phyloP scores from a whole-genome alignment of 2,888 invertebrate species.

The Coenonympha glycerion region DNA sequence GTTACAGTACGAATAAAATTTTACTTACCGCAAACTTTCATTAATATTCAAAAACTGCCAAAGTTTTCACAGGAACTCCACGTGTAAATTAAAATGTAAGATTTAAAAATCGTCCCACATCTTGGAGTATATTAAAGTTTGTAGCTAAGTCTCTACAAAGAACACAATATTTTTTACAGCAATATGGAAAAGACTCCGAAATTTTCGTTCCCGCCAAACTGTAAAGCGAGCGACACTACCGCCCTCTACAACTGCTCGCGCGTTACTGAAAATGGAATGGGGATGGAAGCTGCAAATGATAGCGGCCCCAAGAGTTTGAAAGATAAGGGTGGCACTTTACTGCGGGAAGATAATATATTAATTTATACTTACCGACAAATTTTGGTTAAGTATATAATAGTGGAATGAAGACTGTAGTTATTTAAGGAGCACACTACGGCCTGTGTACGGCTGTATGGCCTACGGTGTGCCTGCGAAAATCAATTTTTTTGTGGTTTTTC shows the following conservation, averaged over 20 bases:
- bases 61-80: neutral
- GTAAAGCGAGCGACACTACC: slow-evolving; percentile 35
- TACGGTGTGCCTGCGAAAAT: too few species aligned
- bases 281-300: slow-evolving; percentile 46
- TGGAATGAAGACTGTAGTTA: neutral
- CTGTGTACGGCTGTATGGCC: too few species aligned
- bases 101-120: neutral
- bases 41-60: neutral
- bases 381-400: neutral
- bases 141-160: neutral
- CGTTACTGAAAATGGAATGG: slow-evolving; percentile 42
- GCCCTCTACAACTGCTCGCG: slow-evolving; percentile 35
- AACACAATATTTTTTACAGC: neutral
- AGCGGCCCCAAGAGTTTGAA: slow-evolving; percentile 50
- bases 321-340: slow-evolving; percentile 33
- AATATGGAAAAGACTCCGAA: slow-evolving; percentile 15
- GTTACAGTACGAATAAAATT: too few species aligned
- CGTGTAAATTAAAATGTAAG: neutral
- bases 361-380: neutral
- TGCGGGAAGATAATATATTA: neutral
- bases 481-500: too few species aligned
- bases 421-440: too few species aligned
- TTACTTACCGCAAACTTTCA: slow-evolving; percentile 7
- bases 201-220: slow-evolving; percentile 43
- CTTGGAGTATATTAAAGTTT: neutral